Percentiles rank a stretch among this genome's conserved stretches.
Evolutionary conservation across 2,797 vertebrate genomes (phyloP).

Genomic region (Anabacerthia variegaticeps): DNA sequence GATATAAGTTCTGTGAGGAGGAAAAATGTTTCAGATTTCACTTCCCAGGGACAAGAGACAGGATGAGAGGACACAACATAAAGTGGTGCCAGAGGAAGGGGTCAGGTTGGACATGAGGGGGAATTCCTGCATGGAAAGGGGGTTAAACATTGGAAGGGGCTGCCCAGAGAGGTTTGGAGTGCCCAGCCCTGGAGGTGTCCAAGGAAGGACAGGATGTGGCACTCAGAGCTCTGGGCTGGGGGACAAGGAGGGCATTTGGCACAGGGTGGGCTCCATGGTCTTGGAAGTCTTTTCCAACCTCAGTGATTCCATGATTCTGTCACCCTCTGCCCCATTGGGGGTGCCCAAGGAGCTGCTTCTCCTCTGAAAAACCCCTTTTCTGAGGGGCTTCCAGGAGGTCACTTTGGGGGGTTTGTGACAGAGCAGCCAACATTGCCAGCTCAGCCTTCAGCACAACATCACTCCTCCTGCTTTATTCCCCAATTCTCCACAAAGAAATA

Average conservation of each 20-base stretch:
- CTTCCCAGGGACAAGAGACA: too few species aligned
- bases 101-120: background rate
- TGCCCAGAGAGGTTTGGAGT: background rate
- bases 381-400: background rate
- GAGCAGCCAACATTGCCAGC: fast-evolving
- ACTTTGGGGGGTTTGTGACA: background rate
- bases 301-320: background rate
- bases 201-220: background rate
- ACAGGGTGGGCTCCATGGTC: background rate
- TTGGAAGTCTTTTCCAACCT: background rate
- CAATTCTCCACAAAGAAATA: fast-evolving
- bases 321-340: background rate
- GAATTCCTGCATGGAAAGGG: background rate
- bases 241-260: background rate
- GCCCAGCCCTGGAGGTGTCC: background rate
- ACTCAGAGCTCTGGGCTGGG: background rate
- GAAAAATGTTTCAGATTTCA: too few species aligned
- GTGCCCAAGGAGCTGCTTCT: background rate
- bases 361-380: fast-evolving
- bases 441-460: fast-evolving
- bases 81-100: background rate
- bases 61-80: background rate
- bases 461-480: background rate
- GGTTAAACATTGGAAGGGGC: background rate
- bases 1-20: too few species aligned